A percentile compares a stretch with the other conserved stretches of the same genome.
Evolutionary conservation across 1,140 invertebrate genomes (phyloP).

Genomic region (Heliconius hermathena): DNA sequence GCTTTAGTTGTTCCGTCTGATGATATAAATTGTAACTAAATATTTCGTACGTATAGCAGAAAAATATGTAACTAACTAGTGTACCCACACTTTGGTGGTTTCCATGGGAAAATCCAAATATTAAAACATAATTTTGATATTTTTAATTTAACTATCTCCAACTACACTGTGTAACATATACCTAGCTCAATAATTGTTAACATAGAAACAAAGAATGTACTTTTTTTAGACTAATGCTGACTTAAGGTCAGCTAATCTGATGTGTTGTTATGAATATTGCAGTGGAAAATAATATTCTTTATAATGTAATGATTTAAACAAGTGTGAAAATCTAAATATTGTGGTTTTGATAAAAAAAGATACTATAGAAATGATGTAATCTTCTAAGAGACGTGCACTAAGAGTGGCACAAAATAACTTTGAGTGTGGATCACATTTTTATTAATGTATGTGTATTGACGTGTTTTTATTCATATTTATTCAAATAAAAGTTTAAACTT

Average conservation of each 20-base stretch:
- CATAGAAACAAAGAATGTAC: not conserved
- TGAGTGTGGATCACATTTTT: constrained; percentile 65
- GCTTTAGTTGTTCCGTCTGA: not conserved
- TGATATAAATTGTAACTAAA: not conserved
- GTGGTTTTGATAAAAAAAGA: constrained; percentile 33
- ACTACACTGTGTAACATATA: not conserved
- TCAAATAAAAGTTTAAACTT: constrained; percentile 62
- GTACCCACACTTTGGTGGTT: not conserved
- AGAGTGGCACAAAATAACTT: constrained; percentile 56
- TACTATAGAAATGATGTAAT: constrained; percentile 32
- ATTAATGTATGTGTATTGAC: constrained; percentile 68
- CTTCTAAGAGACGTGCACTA: constrained; percentile 46
- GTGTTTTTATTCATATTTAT: constrained; percentile 76
- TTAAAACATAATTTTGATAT: not conserved
- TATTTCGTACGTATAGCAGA: not conserved
- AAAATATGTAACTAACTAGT: not conserved
- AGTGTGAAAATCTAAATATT: constrained; percentile 27
- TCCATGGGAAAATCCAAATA: not conserved
- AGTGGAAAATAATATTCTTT: constrained; percentile 22
- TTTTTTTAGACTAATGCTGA: not conserved
- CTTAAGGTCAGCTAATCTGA: not conserved
- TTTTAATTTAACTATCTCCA: too few species aligned
- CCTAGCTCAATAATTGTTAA: not conserved
- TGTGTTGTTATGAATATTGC: not conserved
- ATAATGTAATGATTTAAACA: not conserved